Percentiles rank a stretch among this genome's conserved stretches.
These are phyloP conservation scores for Ectemnius continuus DNA, from an alignment of 2,888 invertebrate genomes.

Conservation along the genomic window DNA sequence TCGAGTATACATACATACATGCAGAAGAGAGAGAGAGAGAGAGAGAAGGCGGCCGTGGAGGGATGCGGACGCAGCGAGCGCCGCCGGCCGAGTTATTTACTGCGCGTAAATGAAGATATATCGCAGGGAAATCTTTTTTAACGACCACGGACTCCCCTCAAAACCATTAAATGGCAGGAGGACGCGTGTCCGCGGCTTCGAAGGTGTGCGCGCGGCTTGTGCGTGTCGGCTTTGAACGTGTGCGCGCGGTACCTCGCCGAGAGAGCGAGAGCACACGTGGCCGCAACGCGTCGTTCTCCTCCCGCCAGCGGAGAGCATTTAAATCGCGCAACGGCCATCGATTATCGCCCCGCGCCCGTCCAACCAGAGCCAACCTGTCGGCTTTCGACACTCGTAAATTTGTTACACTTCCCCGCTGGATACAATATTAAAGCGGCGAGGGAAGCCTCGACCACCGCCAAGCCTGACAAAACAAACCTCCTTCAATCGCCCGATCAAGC, in stretches of 20 bases:
- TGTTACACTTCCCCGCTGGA: no score
- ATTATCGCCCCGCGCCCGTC: background rate
- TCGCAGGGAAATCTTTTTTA: slow-evolving; percentile 65
- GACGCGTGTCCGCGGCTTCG: background rate
- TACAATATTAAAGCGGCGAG: no score
- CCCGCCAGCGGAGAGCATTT: slow-evolving; percentile 20
- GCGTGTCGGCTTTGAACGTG: no score
- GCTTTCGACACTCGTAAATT: background rate
- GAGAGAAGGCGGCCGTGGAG: no score
- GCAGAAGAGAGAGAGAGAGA: slow-evolving; percentile 23
- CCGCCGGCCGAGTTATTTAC: slow-evolving; percentile 61
- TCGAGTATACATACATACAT: slow-evolving; percentile 19
- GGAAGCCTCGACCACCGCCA: no score
- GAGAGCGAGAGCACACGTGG: slow-evolving; percentile 12
- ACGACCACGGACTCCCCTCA: slow-evolving; percentile 48
- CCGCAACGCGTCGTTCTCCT: no score
- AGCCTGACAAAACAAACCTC: no score
- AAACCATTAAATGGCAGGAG: slow-evolving; percentile 50
- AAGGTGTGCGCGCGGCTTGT: no score
- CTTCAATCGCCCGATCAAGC: slow-evolving; percentile 17
- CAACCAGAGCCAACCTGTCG: background rate
- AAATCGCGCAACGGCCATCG: slow-evolving; percentile 21
- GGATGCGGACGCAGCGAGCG: slow-evolving; percentile 16
- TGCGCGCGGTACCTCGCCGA: no score
- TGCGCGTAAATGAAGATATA: slow-evolving; percentile 67